Base-by-base conservation (phyloP, 2,888 invertebrate genomes). In the Agapostemon virescens region DNA sequence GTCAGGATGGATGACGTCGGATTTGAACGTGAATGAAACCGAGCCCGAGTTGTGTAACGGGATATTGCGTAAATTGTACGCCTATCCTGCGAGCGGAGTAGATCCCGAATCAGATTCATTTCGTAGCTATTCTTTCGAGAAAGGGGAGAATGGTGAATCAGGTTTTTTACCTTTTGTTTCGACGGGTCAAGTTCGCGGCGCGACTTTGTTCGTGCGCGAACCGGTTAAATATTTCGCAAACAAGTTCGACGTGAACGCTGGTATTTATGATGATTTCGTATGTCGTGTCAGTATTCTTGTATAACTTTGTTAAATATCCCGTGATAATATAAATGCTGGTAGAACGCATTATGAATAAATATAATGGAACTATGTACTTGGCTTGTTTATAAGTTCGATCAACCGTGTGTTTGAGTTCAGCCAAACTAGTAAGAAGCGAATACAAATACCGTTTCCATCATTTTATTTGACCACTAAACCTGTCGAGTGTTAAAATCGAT, bases 1-100 rank as follows among this genome's bases (percentile, higher is more conserved):
- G 85, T 83, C 77, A 74, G 80, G 75, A 74, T 72, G 63, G 79
- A 73, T 74, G 79, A 83, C 76, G 81, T 73, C 67, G 52, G 72
- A 67, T 33, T 68, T 23, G 52, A 45, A 81, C 77, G 66, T 71
- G 77, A 73, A 64, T 71, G 67, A 71, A 70, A 63, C 74, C 55
- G 30, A 45, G 40, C 61, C 45, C 11, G 38, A n/a, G 67, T 70
- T 52, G 38, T 40, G 82, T 71, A 69, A 66, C 45, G 40, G 72
- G 74, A 75, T 72, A 71, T 66, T 58, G 36, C 63, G 63, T 63
- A 63, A 63, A 63, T 63, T 63, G 63, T 36, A 63, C 36, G 63
- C 36, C 63, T 36, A 36, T 36, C 36, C 36, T n/a, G 30, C 42
- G 1, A 4, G 26, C 45, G 20, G 20, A 17, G 67, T 30, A 45